phyloP scores from a whole-genome alignment of 2,113 vertebrate genomes.

The Phrynocephalus versicolor region DNA sequence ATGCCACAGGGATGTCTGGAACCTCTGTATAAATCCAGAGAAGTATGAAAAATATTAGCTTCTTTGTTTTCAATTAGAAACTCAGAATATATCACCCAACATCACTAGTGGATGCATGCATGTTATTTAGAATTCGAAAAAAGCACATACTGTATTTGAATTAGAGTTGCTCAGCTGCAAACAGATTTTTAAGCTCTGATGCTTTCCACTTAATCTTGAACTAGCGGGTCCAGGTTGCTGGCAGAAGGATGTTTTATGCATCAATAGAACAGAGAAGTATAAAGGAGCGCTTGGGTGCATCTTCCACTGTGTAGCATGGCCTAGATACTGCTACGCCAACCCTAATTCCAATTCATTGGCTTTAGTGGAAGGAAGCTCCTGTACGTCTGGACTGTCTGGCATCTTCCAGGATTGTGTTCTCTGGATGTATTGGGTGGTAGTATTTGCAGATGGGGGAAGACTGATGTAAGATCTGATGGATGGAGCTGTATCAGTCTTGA shows the following conservation, averaged over 20 bases:
- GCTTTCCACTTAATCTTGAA: not conserved
- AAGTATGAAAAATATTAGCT: too few species aligned
- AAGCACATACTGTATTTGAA: not conserved
- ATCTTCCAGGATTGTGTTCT: not conserved
- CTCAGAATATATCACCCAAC: not conserved
- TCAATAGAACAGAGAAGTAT: not conserved
- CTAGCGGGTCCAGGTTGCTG: not conserved
- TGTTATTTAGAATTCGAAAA: not conserved
- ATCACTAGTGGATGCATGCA: not conserved
- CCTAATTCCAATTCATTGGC: not conserved
- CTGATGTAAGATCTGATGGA: not conserved
- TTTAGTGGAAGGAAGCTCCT: not conserved
- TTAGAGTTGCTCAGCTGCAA: not conserved
- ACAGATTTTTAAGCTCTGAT: not conserved
- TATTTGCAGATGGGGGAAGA: not conserved
- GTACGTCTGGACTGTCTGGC: not conserved
- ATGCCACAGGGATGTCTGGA: too few species aligned
- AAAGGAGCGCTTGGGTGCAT: not conserved
- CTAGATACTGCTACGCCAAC: not conserved
- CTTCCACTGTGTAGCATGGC: not conserved
- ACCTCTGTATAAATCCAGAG: too few species aligned
- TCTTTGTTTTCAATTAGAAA: too few species aligned
- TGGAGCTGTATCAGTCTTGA: not conserved
- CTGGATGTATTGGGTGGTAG: not conserved
- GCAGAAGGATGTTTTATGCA: not conserved